phyloP scores from a whole-genome alignment of 2,888 invertebrate genomes.

The Drosophila testacea region DNA sequence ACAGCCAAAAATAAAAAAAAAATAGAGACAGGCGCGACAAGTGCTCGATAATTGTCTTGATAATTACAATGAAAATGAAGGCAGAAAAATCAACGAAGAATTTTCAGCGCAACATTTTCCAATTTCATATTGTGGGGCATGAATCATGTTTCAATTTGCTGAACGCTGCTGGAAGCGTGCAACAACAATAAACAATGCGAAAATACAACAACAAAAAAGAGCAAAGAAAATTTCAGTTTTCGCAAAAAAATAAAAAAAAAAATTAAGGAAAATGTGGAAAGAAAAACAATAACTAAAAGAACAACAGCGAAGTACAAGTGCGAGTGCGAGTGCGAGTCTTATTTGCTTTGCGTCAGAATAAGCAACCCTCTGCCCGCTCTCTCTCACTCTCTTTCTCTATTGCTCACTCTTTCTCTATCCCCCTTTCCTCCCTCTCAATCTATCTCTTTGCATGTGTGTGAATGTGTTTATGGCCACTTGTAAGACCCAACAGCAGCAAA shows the following conservation, averaged over 20 bases:
- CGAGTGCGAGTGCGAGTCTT: slow-evolving; percentile 31
- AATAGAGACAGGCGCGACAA: slow-evolving; percentile 43
- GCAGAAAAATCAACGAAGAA: slow-evolving; percentile 4
- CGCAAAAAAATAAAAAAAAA: neutral
- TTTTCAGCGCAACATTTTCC: slow-evolving; percentile 15
- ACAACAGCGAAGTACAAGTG: slow-evolving; percentile 35
- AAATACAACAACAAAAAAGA: slow-evolving; percentile 10
- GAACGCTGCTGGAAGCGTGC: slow-evolving; percentile 48
- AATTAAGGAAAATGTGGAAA: slow-evolving; percentile 10
- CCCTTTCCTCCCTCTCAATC: slow-evolving; percentile 3
- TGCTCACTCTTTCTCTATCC: neutral
- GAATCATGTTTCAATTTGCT: slow-evolving; percentile 48
- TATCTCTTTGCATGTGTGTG: slow-evolving; percentile 18
- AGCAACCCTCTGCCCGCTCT: slow-evolving; percentile 29
- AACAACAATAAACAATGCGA: slow-evolving; percentile 49
- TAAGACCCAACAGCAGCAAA: slow-evolving; percentile 58
- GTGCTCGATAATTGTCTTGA: slow-evolving; percentile 51
- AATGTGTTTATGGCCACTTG: slow-evolving; percentile 75
- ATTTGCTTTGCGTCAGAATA: slow-evolving; percentile 71
- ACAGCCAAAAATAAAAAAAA: neutral
- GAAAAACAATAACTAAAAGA: slow-evolving; percentile 30
- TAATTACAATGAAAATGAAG: slow-evolving; percentile 33
- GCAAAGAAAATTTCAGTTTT: slow-evolving; percentile 32
- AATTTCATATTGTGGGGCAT: slow-evolving; percentile 28
- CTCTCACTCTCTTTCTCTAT: slow-evolving; percentile 5